Evolutionary conservation across 2,888 invertebrate genomes (phyloP), one percentile per base, ranked within the genome.

Genomic region (Tetranychus truncatus): DNA sequence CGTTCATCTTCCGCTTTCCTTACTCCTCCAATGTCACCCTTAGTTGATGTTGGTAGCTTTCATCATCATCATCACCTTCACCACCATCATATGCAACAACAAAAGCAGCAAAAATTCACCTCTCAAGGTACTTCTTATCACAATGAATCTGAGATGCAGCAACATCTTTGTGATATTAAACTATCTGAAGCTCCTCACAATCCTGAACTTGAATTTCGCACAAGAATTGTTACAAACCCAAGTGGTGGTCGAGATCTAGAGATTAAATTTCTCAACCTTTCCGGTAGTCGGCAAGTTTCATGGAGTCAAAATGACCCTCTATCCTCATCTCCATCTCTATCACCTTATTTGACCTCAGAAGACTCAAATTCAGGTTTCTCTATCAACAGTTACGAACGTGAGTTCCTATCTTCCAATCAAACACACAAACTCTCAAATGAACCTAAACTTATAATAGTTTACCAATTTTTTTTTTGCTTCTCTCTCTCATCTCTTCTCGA

Each of bases 221-320:
- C 89, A 65, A 88, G 89, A 81, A 90, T 90, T 79, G 89, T 90
- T 78, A 89, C 89, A 45, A 89, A 89, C 71, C 86, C 87, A 79
- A 44, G 89, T 81, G 89, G 89, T 72, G 89, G 89, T 81, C 86
- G 89, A 77, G 90, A 89, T 83, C 84, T 90, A 81, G 89, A 90
- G 84, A 90, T 90, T 80, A 89, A 88, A 82, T 88, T 90, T 55
- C 55, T 55, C 15, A 55, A 55, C 15, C 44, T 71, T 44, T 44
- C 18, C 21, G 18, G 71, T 44, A 71, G 24, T 20, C n/a, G 44
- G 18, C 44, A 20, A 21, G 1, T 20, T 18, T 71, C 44, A 18
- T 44, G 71, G 24, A 18, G 21, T 71, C 21, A 44, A n/a, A 71
- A 71, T 21, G 18, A 7, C n/a, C 55, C 55, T 55, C 55, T 15